Conservation (phyloP, 2,888 invertebrate species). For the Eulithis testata region DNA sequence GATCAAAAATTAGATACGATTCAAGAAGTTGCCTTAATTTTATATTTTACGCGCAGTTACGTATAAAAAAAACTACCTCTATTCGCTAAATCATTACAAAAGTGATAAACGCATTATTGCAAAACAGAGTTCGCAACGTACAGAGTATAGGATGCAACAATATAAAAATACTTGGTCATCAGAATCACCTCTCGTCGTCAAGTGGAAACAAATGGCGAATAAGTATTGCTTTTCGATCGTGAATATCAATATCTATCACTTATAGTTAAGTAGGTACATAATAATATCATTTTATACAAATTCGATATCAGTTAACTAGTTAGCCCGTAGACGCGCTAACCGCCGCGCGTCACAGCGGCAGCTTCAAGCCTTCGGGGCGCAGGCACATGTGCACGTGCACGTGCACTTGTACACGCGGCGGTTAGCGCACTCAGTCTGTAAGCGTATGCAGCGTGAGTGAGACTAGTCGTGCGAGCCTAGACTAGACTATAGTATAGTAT, state of each 20-base stretch:
- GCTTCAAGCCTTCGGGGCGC: too few relatives aligned
- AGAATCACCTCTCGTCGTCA: constrained; percentile 35
- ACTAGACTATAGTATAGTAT: too few relatives aligned
- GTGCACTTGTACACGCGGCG: too few relatives aligned
- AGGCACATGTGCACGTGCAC: too few relatives aligned
- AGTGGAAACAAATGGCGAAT: constrained; percentile 44
- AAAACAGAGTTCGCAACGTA: constrained; percentile 30
- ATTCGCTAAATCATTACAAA: constrained; percentile 26
- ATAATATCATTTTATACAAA: constrained; percentile 51
- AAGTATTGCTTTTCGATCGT: constrained; percentile 48
- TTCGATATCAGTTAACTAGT: constrained; percentile 38
- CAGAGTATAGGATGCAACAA: constrained; percentile 37
- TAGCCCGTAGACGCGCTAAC: constrained; percentile 20
- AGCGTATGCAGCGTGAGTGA: too few relatives aligned
- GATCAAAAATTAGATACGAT: constrained; percentile 26
- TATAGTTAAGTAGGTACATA: constrained; percentile 31
- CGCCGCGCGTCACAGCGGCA: too few relatives aligned
- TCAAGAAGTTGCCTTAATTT: constrained; percentile 16
- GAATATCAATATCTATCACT: constrained; percentile 42
- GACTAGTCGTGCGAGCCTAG: too few relatives aligned
- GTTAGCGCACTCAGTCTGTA: not conserved
- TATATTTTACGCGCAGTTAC: constrained; percentile 20
- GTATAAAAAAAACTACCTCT: constrained; percentile 24
- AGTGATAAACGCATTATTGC: constrained; percentile 33
- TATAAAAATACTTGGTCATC: constrained; percentile 62